These are phyloP conservation scores for Pseudococcus viburni DNA, from an alignment of 2,888 invertebrate species.

Conservation along the genomic window DNA sequence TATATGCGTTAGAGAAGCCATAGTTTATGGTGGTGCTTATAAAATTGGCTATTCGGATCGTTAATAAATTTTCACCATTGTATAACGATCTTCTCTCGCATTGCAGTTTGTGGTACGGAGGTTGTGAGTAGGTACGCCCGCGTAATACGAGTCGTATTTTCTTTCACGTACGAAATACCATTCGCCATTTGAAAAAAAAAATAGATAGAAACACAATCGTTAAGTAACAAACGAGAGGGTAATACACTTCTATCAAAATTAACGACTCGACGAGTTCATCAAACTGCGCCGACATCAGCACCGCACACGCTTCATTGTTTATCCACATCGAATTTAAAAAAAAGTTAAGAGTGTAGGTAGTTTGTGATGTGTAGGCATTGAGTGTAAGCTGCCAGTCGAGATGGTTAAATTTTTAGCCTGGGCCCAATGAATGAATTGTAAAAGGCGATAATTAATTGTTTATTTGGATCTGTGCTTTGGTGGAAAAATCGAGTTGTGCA, in stretches of 20 bases:
- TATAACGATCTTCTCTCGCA: not conserved
- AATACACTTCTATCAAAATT: conserved; percentile 22
- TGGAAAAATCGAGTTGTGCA: no score
- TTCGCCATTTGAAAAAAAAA: not conserved
- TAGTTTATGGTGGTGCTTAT: not conserved
- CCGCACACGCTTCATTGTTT: conserved; percentile 36
- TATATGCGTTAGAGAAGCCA: no score
- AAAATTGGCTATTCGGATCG: not conserved
- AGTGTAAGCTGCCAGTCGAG: not conserved
- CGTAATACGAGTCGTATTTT: not conserved
- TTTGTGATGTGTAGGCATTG: not conserved
- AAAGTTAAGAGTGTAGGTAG: not conserved
- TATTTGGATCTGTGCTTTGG: no score
- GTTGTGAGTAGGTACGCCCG: not conserved
- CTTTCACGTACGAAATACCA: conserved; percentile 11
- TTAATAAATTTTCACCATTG: not conserved
- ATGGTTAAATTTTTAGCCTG: no score
- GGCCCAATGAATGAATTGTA: no score
- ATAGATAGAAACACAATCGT: conserved; percentile 11
- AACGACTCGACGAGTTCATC: conserved; percentile 43
- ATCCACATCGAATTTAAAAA: not conserved
- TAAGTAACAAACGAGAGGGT: not conserved
- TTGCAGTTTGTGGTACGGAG: not conserved
- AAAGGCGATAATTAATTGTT: no score
- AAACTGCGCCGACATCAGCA: not conserved